Evolutionary conservation across 2,113 vertebrate genomes (phyloP).

Genomic region (Melanerpes formicivorus): DNA sequence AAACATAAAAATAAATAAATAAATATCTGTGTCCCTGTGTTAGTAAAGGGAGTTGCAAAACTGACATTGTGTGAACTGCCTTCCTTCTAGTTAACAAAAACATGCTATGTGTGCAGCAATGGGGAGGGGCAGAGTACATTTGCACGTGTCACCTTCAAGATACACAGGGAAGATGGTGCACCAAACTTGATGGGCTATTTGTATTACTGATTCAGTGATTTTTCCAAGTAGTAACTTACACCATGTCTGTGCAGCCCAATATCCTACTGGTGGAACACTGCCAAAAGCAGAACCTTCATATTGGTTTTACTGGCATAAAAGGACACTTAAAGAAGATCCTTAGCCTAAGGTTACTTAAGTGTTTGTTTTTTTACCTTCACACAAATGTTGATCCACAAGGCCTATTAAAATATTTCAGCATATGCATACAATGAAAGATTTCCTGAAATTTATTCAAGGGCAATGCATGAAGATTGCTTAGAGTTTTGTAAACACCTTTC

Average conservation of each 20-base stretch:
- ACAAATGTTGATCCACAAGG: rapidly evolving
- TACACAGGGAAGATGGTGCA: neutral
- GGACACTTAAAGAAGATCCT: neutral
- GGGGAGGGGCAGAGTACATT: neutral
- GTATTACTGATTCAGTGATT: neutral
- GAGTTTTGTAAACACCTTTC: neutral
- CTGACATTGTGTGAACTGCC: neutral
- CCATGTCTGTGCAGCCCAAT: too few relatives aligned
- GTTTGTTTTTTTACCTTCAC: neutral
- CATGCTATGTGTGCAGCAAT: rapidly evolving
- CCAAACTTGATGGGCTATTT: neutral
- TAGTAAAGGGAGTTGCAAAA: constrained; percentile 34
- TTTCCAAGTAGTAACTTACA: neutral
- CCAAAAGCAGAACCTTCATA: neutral
- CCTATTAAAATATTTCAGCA: neutral
- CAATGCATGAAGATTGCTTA: neutral
- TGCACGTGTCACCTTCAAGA: neutral
- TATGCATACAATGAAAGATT: neutral
- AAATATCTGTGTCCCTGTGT: neutral
- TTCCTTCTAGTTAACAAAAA: constrained; percentile 27
- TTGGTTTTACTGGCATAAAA: neutral
- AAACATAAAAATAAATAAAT: constrained; percentile 3
- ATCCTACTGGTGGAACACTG: neutral
- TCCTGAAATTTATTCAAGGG: neutral
- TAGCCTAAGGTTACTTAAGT: neutral